Evolutionary conservation across 64 coral and sea anemone genomes (phyloP).

Genomic region (Anthopleura sola): DNA sequence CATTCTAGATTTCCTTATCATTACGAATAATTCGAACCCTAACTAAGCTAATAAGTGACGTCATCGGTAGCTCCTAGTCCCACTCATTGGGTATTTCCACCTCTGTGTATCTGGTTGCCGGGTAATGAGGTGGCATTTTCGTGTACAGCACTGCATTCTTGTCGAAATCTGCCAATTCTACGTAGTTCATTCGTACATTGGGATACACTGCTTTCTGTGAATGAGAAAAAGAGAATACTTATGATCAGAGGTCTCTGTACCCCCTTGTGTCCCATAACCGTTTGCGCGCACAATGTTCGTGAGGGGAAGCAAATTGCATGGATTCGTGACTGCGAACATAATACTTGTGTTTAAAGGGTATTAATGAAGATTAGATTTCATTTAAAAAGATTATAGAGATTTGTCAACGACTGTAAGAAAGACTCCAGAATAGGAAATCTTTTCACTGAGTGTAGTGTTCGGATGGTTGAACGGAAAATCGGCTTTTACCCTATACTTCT

Average conservation of each 20-base stretch:
- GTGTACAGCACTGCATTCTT: not conserved
- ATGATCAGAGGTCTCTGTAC: not conserved
- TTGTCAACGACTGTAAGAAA: not conserved
- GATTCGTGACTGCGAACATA: not conserved
- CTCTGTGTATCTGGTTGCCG: not conserved
- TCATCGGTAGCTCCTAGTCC: not conserved
- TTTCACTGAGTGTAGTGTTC: no score
- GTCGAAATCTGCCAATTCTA: slow-evolving; percentile 1
- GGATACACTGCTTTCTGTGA: not conserved
- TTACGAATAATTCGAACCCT: not conserved
- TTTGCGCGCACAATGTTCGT: not conserved
- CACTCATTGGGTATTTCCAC: slow-evolving; percentile 8
- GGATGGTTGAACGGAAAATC: no score
- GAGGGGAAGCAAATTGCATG: not conserved
- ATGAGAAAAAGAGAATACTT: not conserved
- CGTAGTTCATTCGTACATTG: not conserved
- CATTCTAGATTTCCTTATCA: not conserved
- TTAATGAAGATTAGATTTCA: not conserved
- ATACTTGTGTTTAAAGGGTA: not conserved
- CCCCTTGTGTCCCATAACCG: not conserved
- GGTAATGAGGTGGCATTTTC: not conserved
- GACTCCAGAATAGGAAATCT: no score
- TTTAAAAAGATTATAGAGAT: not conserved
- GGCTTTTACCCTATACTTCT: no score
- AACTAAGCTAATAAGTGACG: not conserved